Conservation (phyloP, 1,140 invertebrate genomes). For the Platyscapa corneri region DNA sequence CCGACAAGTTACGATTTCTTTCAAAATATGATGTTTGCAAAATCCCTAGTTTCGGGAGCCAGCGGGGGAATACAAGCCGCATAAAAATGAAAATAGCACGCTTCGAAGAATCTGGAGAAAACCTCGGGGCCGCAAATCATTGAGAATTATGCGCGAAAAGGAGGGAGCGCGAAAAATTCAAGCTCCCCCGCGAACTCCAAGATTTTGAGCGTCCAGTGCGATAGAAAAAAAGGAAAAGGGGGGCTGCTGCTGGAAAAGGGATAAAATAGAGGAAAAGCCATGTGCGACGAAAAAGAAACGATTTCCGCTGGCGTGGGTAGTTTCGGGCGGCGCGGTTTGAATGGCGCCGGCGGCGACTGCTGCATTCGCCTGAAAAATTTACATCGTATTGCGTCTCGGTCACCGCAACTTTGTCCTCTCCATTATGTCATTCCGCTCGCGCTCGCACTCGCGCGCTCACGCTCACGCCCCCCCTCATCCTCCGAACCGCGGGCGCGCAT, state of each 20-base stretch:
- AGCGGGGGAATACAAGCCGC: neutral
- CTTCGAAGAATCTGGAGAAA: neutral
- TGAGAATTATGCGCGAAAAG: slow-evolving; percentile 8
- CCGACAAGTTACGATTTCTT: neutral
- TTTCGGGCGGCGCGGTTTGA: slow-evolving; percentile 1
- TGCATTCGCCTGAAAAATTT: slow-evolving; percentile 46
- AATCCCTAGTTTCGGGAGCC: neutral
- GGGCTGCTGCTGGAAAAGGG: too few species aligned
- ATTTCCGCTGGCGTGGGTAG: slow-evolving; percentile 30
- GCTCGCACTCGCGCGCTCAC: neutral
- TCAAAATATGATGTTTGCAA: neutral
- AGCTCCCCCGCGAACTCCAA: neutral
- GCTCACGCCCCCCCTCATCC: too few species aligned
- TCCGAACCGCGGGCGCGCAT: neutral
- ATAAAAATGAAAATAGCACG: neutral
- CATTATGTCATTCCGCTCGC: slow-evolving; percentile 27
- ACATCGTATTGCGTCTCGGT: slow-evolving; percentile 45
- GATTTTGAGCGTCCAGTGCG: neutral
- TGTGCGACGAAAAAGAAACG: slow-evolving; percentile 33
- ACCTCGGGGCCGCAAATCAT: slow-evolving; percentile 1
- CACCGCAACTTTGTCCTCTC: slow-evolving; percentile 28
- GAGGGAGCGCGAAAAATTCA: neutral
- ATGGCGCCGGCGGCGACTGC: slow-evolving; percentile 27
- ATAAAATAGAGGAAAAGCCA: neutral
- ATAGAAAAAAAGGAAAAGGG: neutral